Base-by-base conservation (phyloP, 2,113 vertebrate species). In the Laterallus jamaicensis region DNA sequence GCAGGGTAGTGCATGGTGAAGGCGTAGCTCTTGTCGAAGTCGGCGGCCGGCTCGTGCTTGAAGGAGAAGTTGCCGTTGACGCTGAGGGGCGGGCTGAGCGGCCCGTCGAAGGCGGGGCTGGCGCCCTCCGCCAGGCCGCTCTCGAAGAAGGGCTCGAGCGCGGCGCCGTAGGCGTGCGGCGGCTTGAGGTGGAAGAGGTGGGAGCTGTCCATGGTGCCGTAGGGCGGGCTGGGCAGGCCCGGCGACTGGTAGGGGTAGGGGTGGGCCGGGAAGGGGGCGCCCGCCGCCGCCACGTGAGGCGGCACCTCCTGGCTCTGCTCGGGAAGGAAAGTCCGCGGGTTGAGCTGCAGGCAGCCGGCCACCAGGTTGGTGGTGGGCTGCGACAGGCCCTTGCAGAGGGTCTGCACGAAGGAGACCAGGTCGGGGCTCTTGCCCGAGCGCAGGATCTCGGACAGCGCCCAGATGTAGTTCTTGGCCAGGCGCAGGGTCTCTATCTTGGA, bases 41-140 rank as follows among this genome's bases (percentile, higher is more conserved):
- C 99, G 18, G 98, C 62, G 88, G 96, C 93, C 92, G 98, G 97
- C 94, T 99, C 99, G 52, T 99, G 99, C 96, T 99, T 99, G 98
- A 99, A 99, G 94, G 99, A 98, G 98, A 99, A 99, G 98, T 99
- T 99, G 86, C 99, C 99, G 54, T 99, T 99, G 97, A 99, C 98
- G 98, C 99, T 99, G 87, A 99, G 98, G 9, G 99, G 99, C 4
- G 99, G 99, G 94, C 99, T 99, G 86, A 99, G 98, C 4, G 99
- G 99, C 39, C 98, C 99, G 95, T 99, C 99, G 63, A 99, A 99
- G 26, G 98, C 98, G 10, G 99, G 99, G 87, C 98, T 99, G 82
- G 98, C 97, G 97, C 98, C 98, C 55, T 99, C 99, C 10, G 98
- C 98, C 91, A 99, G 98, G 29, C 98, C 98, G 92, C 98, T 98